Evolutionary conservation across 2,797 vertebrate species (phyloP).

Genomic region (Cephalopachus bancanus): DNA sequence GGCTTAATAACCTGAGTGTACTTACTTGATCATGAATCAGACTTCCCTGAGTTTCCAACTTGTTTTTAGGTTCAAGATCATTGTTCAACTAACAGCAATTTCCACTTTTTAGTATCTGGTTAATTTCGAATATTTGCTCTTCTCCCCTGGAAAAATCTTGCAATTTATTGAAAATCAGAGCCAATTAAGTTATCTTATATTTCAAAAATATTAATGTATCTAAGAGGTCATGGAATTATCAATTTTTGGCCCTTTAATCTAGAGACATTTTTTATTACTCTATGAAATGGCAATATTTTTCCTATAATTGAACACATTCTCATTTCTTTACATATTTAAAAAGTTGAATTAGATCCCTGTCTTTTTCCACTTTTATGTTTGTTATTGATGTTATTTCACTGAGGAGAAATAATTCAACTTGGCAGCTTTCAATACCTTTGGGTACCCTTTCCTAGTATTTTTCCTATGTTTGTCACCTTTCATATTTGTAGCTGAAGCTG

Average conservation of each 20-base stretch:
- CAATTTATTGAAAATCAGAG: constrained; percentile 4
- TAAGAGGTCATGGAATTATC: background rate
- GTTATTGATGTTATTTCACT: background rate
- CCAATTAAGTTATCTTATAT: background rate
- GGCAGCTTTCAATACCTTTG: background rate
- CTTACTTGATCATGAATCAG: background rate
- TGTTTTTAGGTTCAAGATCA: background rate
- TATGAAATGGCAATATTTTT: background rate
- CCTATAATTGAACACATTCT: background rate
- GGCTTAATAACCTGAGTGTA: background rate
- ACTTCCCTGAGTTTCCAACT: background rate
- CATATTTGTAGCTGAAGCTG: constrained; percentile 4
- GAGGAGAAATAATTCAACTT: background rate
- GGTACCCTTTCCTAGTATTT: background rate
- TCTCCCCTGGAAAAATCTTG: background rate
- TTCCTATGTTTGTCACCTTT: constrained; percentile 19
- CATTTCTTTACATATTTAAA: background rate
- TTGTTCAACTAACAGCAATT: background rate
- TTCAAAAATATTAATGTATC: background rate
- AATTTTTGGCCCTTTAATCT: background rate
- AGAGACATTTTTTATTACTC: background rate
- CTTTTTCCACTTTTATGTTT: background rate
- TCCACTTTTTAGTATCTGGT: background rate
- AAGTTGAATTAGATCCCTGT: background rate
- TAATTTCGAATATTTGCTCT: background rate